Evolutionary conservation across 2,888 invertebrate genomes (phyloP).

Genomic region (Hemithea aestivaria): DNA sequence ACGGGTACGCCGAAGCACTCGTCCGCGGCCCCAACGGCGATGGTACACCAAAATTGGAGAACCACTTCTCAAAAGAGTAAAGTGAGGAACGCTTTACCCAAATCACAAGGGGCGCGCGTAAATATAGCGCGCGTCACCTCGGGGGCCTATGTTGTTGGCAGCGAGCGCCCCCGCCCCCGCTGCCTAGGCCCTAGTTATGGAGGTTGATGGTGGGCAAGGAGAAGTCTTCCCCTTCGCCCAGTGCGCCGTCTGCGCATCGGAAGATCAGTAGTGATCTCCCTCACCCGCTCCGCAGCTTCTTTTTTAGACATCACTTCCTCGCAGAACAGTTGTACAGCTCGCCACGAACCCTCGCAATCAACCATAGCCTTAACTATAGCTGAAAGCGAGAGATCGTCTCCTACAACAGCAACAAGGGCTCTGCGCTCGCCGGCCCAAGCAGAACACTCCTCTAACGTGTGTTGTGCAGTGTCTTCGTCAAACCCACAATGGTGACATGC

Average conservation of each 20-base stretch:
- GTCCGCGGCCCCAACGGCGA: too few species aligned
- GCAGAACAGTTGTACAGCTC: not conserved
- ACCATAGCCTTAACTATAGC: constrained; percentile 1
- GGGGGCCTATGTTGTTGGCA: too few species aligned
- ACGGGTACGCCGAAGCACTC: too few species aligned
- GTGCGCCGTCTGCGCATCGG: not conserved
- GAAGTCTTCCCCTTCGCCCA: not conserved
- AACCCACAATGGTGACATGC: constrained; percentile 1
- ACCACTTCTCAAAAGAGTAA: too few species aligned
- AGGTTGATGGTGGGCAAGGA: not conserved
- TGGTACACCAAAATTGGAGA: too few species aligned
- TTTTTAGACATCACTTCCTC: not conserved
- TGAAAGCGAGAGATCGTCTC: constrained; percentile 4
- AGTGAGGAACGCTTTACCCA: too few species aligned
- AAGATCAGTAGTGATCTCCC: not conserved
- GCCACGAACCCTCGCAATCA: constrained; percentile 1
- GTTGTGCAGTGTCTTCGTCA: constrained; percentile 6
- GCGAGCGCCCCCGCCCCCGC: too few species aligned
- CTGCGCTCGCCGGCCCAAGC: constrained; percentile 17
- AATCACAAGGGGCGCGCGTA: too few species aligned
- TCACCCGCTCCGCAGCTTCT: constrained; percentile 2
- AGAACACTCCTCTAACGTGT: constrained; percentile 6
- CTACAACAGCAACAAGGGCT: constrained; percentile 5
- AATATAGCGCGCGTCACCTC: not conserved
- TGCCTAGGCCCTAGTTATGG: not conserved